phyloP scores from a whole-genome alignment of 2,113 vertebrate species.

The Onychostruthus taczanowskii region DNA sequence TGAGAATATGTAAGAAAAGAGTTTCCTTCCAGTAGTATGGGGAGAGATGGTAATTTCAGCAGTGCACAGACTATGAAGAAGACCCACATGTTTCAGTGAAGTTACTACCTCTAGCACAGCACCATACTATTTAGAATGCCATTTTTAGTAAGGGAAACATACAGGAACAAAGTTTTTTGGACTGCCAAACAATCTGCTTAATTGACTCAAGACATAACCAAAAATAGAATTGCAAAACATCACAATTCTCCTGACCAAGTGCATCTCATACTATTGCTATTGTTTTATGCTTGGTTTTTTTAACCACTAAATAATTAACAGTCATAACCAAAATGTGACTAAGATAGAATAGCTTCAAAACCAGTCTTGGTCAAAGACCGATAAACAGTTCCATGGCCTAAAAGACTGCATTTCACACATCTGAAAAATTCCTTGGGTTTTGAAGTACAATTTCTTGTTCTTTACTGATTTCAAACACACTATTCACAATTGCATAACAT shows the following conservation, averaged over 20 bases:
- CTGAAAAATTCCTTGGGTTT: not conserved
- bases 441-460: not conserved
- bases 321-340: not conserved
- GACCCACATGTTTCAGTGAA: not conserved
- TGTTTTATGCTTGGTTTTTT: not conserved
- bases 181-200: not conserved
- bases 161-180: not conserved
- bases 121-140: not conserved
- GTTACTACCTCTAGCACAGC: not conserved
- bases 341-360: not conserved
- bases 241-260: not conserved
- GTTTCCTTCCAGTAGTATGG: not conserved
- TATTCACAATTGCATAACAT: not conserved
- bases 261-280: not conserved
- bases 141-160: not conserved
- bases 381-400: not conserved
- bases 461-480: slow-evolving; percentile 3
- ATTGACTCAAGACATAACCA: not conserved
- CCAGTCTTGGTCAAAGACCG: not conserved
- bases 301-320: not conserved
- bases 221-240: not conserved
- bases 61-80: not conserved
- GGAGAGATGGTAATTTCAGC: not conserved
- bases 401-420: not conserved
- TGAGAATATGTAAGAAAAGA: not conserved